Conservation (phyloP, 2,888 invertebrate species). For the Sinopyrophorus schimmeli region DNA sequence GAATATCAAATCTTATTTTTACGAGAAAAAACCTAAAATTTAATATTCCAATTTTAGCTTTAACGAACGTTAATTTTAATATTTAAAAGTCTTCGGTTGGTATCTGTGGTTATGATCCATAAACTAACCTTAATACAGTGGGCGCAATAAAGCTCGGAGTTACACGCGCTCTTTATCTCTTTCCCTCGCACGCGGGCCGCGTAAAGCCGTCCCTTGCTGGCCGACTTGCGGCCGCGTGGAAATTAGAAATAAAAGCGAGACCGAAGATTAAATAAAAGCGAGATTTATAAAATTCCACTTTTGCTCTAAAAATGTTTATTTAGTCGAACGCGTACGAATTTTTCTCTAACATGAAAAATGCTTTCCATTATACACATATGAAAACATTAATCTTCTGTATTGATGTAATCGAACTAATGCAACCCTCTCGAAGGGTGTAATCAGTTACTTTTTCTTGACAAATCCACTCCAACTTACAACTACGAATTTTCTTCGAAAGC, state of each 20-base stretch:
- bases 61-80: slow-evolving; percentile 29
- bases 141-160: too few relatives aligned
- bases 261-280: slow-evolving; percentile 13
- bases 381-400: slow-evolving; percentile 50
- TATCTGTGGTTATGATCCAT: slow-evolving; percentile 25
- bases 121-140: slow-evolving; percentile 27
- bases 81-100: slow-evolving; percentile 26
- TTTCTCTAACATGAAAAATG: slow-evolving; percentile 33
- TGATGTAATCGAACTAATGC: slow-evolving; percentile 52
- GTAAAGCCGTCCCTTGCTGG: too few relatives aligned
- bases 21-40: slow-evolving; percentile 26
- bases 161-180: too few relatives aligned
- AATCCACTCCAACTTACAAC: slow-evolving; percentile 45
- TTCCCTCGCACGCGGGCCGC: too few relatives aligned
- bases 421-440: slow-evolving; percentile 45
- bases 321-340: neutral
- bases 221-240: too few relatives aligned
- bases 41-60: slow-evolving; percentile 23
- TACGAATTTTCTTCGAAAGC: slow-evolving; percentile 4
- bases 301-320: slow-evolving; percentile 9
- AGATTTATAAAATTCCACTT: slow-evolving; percentile 18
- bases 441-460: slow-evolving; percentile 48
- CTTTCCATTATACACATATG: slow-evolving; percentile 44
- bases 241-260: slow-evolving; percentile 5
- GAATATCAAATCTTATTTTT: slow-evolving; percentile 27